A percentile compares a stretch with the other conserved stretches of the same genome.
phyloP scores from a whole-genome alignment of 2,888 invertebrate genomes.

The Drosophila multiciliata region DNA sequence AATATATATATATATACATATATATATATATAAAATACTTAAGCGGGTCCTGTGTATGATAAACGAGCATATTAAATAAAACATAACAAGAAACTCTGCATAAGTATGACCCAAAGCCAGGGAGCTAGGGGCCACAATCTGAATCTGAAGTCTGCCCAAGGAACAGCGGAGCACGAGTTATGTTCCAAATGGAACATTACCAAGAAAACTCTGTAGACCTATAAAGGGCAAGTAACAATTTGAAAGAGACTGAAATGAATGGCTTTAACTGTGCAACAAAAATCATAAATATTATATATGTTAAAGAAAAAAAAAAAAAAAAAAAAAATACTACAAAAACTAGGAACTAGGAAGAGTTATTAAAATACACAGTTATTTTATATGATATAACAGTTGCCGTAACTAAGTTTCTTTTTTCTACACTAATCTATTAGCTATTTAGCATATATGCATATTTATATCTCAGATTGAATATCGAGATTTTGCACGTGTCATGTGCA shows the following conservation, averaged over 20 bases:
- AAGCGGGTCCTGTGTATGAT: slow-evolving; percentile 55
- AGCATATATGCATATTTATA: slow-evolving; percentile 3
- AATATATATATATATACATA: slow-evolving; percentile 15
- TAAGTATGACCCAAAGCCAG: slow-evolving; percentile 21
- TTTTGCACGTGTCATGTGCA: not conserved
- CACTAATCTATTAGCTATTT: not conserved
- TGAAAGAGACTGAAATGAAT: slow-evolving; percentile 4
- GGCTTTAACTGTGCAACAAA: not conserved
- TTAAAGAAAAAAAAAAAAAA: not conserved
- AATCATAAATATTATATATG: not conserved
- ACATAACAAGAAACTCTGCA: slow-evolving; percentile 45
- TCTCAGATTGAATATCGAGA: not conserved
- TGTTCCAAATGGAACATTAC: slow-evolving; percentile 14
- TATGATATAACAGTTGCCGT: not conserved
- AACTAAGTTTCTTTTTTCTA: not conserved
- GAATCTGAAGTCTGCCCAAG: slow-evolving; percentile 30
- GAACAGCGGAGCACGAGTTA: not conserved
- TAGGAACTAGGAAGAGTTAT: not conserved
- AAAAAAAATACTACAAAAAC: not conserved
- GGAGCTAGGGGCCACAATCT: slow-evolving; percentile 2
- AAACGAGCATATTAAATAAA: slow-evolving; percentile 66
- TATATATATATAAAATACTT: slow-evolving; percentile 14
- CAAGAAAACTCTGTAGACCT: slow-evolving; percentile 12
- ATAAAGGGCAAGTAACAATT: not conserved
- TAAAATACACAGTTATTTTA: not conserved